Evolutionary conservation across 2,113 vertebrate genomes (phyloP), one percentile per base, ranked within the genome.

Genomic region (Tachycineta bicolor): DNA sequence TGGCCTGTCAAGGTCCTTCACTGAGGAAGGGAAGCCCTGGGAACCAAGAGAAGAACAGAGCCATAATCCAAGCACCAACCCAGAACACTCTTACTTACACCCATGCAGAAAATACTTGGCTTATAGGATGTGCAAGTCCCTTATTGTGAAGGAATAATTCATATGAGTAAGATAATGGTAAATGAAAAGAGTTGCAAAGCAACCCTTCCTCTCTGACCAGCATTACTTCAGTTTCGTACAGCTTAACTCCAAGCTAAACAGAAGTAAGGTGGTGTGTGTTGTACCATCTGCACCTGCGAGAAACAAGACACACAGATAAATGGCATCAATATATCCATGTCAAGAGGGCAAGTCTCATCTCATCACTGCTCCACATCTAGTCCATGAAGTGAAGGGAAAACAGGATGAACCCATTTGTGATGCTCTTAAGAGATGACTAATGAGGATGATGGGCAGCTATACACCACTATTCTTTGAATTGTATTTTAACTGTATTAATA

Each of bases 131-230:
- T 16, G 12, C 19, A 80, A 55, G 31, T 82, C 3, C 55, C 21
- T 34, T 49, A 25, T 1, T 46, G 39, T 8, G 65, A 24, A 0
- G 12, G 9, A 39, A 0, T 44, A 55, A 64, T 15, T 12, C 2
- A 10, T 28, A 53, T 1, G 1, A 41, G 3, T 37, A 56, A 59
- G 22, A 65, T 10, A 60, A 60, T 5, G 2, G 19, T 44, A 53
- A 73, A 80, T 33, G 12, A 71, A 83, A 47, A 18, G 17, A 63
- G 3, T 52, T 75, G 47, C 20, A 44, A 94, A 93, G 13, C 8
- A 85, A 14, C 7, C 3, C 14, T 41, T 83, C 23, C 14, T 12
- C 53, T 59, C 44, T 64, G 24, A 58, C 5, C 17, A 58, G 6
- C 2, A 12, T 71, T 55, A 31, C 5, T 85, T 63, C n/a, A 28